Evolutionary conservation across 2,888 invertebrate genomes (phyloP).

Genomic region (Cecidostiba fungosa): DNA sequence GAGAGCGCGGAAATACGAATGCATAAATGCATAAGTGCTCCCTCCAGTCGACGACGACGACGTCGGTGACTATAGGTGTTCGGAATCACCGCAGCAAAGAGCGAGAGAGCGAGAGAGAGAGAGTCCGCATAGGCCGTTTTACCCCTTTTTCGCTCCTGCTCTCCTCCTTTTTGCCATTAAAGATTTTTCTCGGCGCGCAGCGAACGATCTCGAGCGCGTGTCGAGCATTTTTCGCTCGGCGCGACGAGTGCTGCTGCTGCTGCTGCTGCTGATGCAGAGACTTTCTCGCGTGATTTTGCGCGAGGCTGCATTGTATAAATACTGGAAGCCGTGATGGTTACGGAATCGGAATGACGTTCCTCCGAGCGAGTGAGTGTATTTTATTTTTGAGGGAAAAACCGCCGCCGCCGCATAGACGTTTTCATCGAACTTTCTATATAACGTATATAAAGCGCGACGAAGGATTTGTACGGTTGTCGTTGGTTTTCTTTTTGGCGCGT

Average conservation of each 20-base stretch:
- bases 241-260: background rate
- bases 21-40: conserved; percentile 80
- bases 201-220: conserved; percentile 28
- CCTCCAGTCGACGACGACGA: conserved; percentile 59
- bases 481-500: background rate
- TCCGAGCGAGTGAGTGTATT: background rate
- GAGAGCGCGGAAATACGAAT: conserved; percentile 78
- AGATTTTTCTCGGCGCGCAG: conserved; percentile 53
- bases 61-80: conserved; percentile 47
- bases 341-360: background rate
- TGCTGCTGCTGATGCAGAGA: background rate
- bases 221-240: conserved; percentile 47
- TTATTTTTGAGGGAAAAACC: conserved; percentile 19
- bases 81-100: conserved; percentile 37
- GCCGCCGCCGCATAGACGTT: background rate
- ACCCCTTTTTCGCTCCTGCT: conserved; percentile 45
- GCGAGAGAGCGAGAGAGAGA: background rate
- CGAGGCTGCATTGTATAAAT: conserved; percentile 12
- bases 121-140: conserved; percentile 57
- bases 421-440: background rate
- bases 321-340: background rate
- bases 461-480: background rate
- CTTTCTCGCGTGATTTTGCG: conserved; percentile 27
- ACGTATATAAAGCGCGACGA: background rate
- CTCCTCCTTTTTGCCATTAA: conserved; percentile 59